Conservation (phyloP, 2,888 invertebrate species). For the Aplocera efformata region DNA sequence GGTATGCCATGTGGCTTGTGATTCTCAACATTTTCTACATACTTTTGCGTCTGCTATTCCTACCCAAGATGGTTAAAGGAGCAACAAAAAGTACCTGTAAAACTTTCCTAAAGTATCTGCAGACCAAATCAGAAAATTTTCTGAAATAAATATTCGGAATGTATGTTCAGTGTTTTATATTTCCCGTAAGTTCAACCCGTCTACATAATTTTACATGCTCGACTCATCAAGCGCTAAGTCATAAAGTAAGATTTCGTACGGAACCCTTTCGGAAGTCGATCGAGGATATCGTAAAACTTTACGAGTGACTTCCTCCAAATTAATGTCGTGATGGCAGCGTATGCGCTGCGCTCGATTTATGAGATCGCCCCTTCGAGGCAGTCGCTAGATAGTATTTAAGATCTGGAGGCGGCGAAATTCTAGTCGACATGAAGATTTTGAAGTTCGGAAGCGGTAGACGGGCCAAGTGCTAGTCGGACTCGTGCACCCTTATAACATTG, state of each 20-base stretch:
- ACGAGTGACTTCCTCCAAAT: conserved; percentile 72
- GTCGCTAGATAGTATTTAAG: neutral
- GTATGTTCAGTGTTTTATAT: no score
- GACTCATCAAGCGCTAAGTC: conserved; percentile 17
- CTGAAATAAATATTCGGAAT: no score
- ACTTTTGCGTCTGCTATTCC: no score
- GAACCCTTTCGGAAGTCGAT: conserved; percentile 73
- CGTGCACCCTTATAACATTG: no score
- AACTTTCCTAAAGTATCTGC: no score
- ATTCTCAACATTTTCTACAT: conserved; percentile 44
- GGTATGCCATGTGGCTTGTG: conserved; percentile 27
- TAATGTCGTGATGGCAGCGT: conserved; percentile 43
- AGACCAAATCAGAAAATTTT: no score
- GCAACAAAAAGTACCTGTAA: no score
- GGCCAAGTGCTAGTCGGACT: no score
- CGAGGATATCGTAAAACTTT: conserved; percentile 72
- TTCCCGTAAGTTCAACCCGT: neutral
- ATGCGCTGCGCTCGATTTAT: conserved; percentile 39
- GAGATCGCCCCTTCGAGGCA: conserved; percentile 22
- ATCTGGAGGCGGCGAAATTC: neutral
- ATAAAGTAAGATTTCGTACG: conserved; percentile 27
- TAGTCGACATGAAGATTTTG: no score
- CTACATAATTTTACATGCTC: conserved; percentile 4
- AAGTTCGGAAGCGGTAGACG: no score
- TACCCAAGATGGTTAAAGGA: no score